A percentile compares a stretch with the other conserved stretches of the same genome.
These are phyloP conservation scores for Marasmarcha lunaedactyla DNA, from an alignment of 2,888 invertebrate genomes.

Conservation along the genomic window DNA sequence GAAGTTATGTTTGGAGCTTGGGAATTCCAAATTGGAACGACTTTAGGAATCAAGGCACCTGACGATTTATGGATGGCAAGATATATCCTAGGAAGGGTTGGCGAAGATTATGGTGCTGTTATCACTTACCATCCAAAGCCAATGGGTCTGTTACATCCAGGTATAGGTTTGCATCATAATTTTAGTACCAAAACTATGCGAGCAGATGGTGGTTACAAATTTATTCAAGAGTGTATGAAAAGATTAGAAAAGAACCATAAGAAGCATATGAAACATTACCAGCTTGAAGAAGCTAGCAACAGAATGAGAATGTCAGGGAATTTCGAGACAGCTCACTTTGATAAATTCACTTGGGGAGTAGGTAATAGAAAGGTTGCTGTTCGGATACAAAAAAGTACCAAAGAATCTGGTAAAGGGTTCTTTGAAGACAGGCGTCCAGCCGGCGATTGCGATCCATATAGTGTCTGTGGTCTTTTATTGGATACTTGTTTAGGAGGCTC, in stretches of 20 bases:
- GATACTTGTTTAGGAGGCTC: slow-evolving; percentile 35
- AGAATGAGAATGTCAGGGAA: slow-evolving; percentile 91
- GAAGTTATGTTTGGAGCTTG: slow-evolving; percentile 97
- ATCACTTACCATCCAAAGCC: slow-evolving; percentile 80
- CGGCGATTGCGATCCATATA: slow-evolving; percentile 91
- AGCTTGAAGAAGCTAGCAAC: slow-evolving; percentile 92
- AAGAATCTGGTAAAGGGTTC: slow-evolving; percentile 90
- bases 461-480: slow-evolving; percentile 61
- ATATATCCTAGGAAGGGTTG: slow-evolving; percentile 83
- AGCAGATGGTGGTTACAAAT: slow-evolving; percentile 76
- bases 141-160: slow-evolving; percentile 86
- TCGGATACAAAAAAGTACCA: slow-evolving; percentile 89
- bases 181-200: slow-evolving; percentile 91
- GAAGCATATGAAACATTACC: slow-evolving; percentile 92
- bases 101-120: slow-evolving; percentile 86
- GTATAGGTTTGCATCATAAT: slow-evolving; percentile 89
- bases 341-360: slow-evolving; percentile 90
- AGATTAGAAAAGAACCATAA: slow-evolving; percentile 88
- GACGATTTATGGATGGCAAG: slow-evolving; percentile 91
- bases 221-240: slow-evolving; percentile 92
- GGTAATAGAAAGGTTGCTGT: slow-evolving; percentile 94
- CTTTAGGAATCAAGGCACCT: slow-evolving; percentile 82
- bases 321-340: slow-evolving; percentile 95
- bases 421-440: slow-evolving; percentile 93
- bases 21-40: slow-evolving; percentile 93